Evolutionary conservation across 2,113 vertebrate genomes (phyloP).

Genomic region (Menidia beryllina): DNA sequence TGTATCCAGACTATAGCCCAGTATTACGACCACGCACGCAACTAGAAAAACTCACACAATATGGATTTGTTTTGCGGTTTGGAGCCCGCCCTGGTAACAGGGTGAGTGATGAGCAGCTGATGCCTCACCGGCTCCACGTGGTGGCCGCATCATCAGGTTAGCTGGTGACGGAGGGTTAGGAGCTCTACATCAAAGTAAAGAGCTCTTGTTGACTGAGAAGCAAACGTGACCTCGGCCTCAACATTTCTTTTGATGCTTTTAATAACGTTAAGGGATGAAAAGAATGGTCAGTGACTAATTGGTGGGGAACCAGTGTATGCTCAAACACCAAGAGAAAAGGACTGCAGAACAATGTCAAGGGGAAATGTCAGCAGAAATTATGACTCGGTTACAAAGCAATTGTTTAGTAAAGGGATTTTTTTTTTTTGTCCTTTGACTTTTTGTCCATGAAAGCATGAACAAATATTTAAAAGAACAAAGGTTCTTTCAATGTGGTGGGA

Average conservation of each 20-base stretch:
- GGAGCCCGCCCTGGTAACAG: slow-evolving; percentile 20
- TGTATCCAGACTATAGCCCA: slow-evolving; percentile 10
- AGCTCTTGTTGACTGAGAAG: slow-evolving; percentile 14
- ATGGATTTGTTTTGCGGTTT: slow-evolving; percentile 44
- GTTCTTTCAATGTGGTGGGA: slow-evolving; percentile 15
- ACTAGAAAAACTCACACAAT: slow-evolving; percentile 13
- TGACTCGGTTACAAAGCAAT: neutral
- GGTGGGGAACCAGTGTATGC: slow-evolving; percentile 5
- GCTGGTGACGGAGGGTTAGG: slow-evolving; percentile 49
- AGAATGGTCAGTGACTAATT: slow-evolving; percentile 9
- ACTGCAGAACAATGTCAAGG: slow-evolving; percentile 28
- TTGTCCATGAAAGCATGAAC: neutral
- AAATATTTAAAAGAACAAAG: slow-evolving; percentile 35
- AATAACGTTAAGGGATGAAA: slow-evolving; percentile 31
- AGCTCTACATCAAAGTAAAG: slow-evolving; percentile 33
- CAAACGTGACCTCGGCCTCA: slow-evolving; percentile 6
- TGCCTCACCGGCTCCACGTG: slow-evolving; percentile 13
- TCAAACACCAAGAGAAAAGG: slow-evolving; percentile 9
- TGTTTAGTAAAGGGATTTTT: neutral
- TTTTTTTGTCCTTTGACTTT: slow-evolving; percentile 6
- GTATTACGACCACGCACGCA: slow-evolving; percentile 8
- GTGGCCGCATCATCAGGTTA: slow-evolving; percentile 65
- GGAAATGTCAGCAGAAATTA: slow-evolving; percentile 35
- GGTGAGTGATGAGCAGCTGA: slow-evolving; percentile 28
- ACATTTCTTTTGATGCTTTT: slow-evolving; percentile 39